These are phyloP conservation scores for Globia sparganii DNA, from an alignment of 2,888 invertebrate species.

Conservation along the genomic window DNA sequence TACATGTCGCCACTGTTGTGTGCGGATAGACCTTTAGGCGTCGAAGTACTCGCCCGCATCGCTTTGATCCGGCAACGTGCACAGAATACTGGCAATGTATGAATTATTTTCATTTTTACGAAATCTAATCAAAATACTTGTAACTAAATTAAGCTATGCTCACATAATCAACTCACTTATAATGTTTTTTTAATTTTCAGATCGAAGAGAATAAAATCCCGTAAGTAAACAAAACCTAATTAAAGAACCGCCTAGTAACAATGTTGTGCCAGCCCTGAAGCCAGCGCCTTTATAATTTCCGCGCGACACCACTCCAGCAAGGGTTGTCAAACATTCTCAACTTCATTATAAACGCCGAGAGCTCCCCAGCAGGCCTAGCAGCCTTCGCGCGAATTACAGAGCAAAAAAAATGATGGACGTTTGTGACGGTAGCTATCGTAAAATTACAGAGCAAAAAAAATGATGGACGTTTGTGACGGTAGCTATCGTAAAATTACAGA, in stretches of 20 bases:
- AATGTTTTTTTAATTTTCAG: constrained; percentile 32
- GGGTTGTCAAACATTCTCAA: constrained; percentile 79
- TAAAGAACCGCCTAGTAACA: constrained; percentile 4
- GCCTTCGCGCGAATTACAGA: constrained; percentile 67
- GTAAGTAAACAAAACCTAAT: constrained; percentile 39
- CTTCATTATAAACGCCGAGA: constrained; percentile 77
- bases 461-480: constrained; percentile 53
- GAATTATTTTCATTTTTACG: too few species aligned
- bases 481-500: constrained; percentile 63
- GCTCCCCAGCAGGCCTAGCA: constrained; percentile 70
- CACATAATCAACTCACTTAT: neutral
- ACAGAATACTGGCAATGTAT: too few species aligned
- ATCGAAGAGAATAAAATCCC: constrained; percentile 3
- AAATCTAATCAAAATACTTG: neutral
- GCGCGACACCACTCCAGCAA: constrained; percentile 66
- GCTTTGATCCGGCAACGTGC: too few species aligned
- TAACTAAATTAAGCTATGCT: neutral
- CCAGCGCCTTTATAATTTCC: constrained; percentile 73
- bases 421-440: constrained; percentile 40
- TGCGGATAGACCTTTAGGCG: too few species aligned
- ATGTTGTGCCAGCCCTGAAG: constrained; percentile 71
- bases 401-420: constrained; percentile 64
- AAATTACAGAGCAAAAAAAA: constrained; percentile 68
- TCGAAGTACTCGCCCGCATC: too few species aligned
- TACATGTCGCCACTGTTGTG: too few species aligned